Percentiles rank a stretch among this genome's conserved stretches.
Evolutionary conservation across 2,888 invertebrate genomes (phyloP).

Genomic region (Ligdia adustata): DNA sequence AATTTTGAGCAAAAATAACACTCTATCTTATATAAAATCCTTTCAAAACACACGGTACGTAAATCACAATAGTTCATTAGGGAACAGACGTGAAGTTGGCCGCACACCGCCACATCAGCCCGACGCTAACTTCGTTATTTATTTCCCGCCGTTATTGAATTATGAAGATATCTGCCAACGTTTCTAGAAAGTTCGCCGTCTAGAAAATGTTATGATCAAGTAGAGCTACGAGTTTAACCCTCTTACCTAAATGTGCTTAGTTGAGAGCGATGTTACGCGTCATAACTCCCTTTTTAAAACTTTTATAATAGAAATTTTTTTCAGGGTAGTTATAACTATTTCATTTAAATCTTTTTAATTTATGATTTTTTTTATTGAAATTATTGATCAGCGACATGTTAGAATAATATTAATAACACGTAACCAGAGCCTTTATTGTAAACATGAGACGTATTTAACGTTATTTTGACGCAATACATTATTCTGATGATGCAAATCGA

Average conservation of each 20-base stretch:
- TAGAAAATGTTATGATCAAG: conserved; percentile 13
- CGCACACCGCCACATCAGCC: conserved; percentile 25
- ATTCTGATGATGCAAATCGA: too few species aligned
- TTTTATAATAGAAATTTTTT: too few species aligned
- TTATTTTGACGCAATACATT: too few species aligned
- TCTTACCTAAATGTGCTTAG: conserved; percentile 5
- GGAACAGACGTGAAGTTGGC: conserved; percentile 19
- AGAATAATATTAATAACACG: too few species aligned
- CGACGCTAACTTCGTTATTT: conserved; percentile 25
- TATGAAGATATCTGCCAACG: conserved; percentile 22
- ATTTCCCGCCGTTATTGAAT: conserved; percentile 24
- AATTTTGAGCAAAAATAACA: neutral
- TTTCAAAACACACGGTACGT: neutral
- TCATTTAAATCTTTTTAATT: too few species aligned
- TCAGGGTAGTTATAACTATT: too few species aligned
- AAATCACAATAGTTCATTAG: conserved; percentile 12
- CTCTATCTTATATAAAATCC: neutral
- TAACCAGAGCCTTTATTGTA: too few species aligned
- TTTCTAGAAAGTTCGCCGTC: conserved; percentile 5
- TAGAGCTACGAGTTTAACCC: conserved; percentile 1
- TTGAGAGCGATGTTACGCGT: neutral
- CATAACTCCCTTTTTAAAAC: too few species aligned
- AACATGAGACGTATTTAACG: too few species aligned
- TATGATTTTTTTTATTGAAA: too few species aligned
- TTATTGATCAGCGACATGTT: too few species aligned